Base-by-base conservation (phyloP, 2,113 vertebrate genomes). In the Solea senegalensis region DNA sequence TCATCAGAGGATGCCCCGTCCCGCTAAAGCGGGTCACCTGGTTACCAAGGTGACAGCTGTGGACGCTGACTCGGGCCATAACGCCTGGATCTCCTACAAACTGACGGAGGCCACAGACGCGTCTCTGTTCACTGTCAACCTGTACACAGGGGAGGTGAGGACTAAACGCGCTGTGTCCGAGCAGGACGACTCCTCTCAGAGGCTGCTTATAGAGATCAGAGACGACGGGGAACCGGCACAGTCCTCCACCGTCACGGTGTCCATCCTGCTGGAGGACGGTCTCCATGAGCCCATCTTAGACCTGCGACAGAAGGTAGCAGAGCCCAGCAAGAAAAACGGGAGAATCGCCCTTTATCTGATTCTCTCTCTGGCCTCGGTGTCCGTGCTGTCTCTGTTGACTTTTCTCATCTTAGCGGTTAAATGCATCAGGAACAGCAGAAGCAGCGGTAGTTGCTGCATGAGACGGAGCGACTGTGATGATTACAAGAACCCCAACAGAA, bases 21-120 rank as follows among this genome's bases (percentile, higher is more conserved):
- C 93, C 40, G 93, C 91, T 50, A 94, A 96, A 63, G 72, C 88
- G 0, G 95, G 95, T 59, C 94, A 94, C 74, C 85, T 97, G 80
- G 94, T 96, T 68, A 94, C 95, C 40, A 97, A 96, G 85, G 93
- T 97, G 88, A 94, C 95, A 40, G 96, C 95, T 0, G 93, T 96
- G 88, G 95, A 96, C 59, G 93, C 92, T 0, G 95, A 96, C 40
- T 92, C 95, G 0, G 95, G 95, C 55, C 93, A 96, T 81, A 96
- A 96, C 3, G 96, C 95, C 7, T 95, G 95, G 95, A 92, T 97
- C 26, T 95, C 94, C 0, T 97, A 96, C 72, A 94, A 68, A 0
- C 51, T 95, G 72, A 89, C 90, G 0, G 92, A 95, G 87, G 94
- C 95, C 86, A 95, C 95, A 0, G 91, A 95, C 65, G 84, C 91